These are phyloP conservation scores for Platycheirus albimanus DNA, from an alignment of 2,888 invertebrate species.

Conservation along the genomic window DNA sequence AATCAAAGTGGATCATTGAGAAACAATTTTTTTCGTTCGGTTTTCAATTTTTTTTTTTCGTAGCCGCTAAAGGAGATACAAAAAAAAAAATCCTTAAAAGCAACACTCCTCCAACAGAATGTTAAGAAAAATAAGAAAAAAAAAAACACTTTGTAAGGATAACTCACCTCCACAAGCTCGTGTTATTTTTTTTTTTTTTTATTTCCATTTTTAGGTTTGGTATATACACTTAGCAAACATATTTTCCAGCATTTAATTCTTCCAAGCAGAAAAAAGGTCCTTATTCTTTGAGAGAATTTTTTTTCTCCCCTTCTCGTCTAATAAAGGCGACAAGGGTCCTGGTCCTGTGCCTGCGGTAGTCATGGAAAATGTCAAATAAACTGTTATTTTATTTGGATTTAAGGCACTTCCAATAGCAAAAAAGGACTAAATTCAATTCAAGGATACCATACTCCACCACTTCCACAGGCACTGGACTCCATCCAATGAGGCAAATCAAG, in stretches of 20 bases:
- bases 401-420: slow-evolving; percentile 34
- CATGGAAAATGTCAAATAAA: slow-evolving; percentile 50
- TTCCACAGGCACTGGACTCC: too few species aligned
- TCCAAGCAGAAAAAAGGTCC: slow-evolving; percentile 21
- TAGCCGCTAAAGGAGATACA: background rate
- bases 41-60: background rate
- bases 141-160: slow-evolving; percentile 33
- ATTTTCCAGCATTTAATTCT: slow-evolving; percentile 63
- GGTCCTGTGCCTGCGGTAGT: background rate
- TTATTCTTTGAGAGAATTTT: background rate
- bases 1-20: slow-evolving; percentile 69
- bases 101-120: slow-evolving; percentile 21
- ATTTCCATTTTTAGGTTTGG: background rate
- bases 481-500: slow-evolving; percentile 21
- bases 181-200: background rate
- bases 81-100: slow-evolving; percentile 31
- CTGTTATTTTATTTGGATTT: slow-evolving; percentile 58
- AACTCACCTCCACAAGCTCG: slow-evolving; percentile 22
- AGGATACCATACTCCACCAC: background rate
- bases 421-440: slow-evolving; percentile 60
- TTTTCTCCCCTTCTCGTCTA: too few species aligned
- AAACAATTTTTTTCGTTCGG: slow-evolving; percentile 31
- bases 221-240: slow-evolving; percentile 45
- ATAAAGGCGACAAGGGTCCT: slow-evolving; percentile 10
- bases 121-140: too few species aligned